These are phyloP conservation scores for Pectinophora gossypiella DNA, from an alignment of 1,140 invertebrate species.

Conservation along the genomic window DNA sequence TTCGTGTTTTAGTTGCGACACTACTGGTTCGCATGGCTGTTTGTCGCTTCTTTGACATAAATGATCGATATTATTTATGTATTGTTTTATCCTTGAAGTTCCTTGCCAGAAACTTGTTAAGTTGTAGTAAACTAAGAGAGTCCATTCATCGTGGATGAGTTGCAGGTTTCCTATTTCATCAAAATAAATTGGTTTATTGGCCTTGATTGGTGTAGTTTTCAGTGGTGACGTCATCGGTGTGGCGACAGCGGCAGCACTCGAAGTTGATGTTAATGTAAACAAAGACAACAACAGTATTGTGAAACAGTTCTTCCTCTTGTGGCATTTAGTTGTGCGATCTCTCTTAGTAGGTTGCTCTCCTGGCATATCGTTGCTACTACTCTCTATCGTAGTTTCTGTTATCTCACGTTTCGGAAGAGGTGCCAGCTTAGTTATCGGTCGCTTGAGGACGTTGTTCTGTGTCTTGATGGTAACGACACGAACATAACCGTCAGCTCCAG, in stretches of 20 bases:
- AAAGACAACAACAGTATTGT: neutral
- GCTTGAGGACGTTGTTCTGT: neutral
- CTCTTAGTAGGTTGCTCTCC: too few relatives aligned
- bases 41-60: neutral
- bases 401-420: neutral
- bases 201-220: neutral
- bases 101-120: neutral
- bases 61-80: neutral
- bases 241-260: neutral
- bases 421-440: neutral
- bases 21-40: neutral
- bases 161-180: neutral
- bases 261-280: neutral
- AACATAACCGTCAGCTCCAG: neutral
- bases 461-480: neutral
- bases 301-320: neutral
- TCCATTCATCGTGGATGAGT: constrained; percentile 1
- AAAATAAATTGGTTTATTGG: neutral
- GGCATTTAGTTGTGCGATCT: too few relatives aligned
- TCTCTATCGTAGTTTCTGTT: too few relatives aligned
- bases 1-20: neutral
- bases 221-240: neutral
- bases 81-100: neutral
- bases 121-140: neutral
- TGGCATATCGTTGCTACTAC: too few relatives aligned